Conservation (phyloP, 2,113 vertebrate genomes). For the Chrysemys picta region DNA sequence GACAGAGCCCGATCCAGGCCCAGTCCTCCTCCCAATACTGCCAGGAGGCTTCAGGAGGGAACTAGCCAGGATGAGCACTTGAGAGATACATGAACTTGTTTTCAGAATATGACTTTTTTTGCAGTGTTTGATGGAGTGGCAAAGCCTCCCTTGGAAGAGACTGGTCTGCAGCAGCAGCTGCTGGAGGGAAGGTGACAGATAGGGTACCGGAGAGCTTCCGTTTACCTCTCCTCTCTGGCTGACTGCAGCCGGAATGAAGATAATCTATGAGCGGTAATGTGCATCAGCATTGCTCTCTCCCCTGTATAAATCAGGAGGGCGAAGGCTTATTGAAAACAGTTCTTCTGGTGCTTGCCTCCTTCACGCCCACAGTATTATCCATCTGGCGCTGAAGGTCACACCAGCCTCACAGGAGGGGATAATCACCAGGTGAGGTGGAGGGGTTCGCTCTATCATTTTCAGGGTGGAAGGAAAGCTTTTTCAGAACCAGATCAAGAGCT, state of each 20-base stretch:
- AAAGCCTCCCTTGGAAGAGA: conserved; percentile 39
- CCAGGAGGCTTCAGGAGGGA: neutral
- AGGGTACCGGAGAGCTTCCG: neutral
- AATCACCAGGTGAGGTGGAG: neutral
- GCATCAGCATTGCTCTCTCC: conserved; percentile 22
- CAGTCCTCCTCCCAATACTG: neutral
- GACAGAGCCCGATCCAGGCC: neutral
- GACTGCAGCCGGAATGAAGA: conserved; percentile 57
- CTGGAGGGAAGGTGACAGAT: conserved; percentile 54
- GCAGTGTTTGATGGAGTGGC: conserved; percentile 51
- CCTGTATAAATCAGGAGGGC: conserved; percentile 57
- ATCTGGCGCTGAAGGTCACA: conserved; percentile 69
- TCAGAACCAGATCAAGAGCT: neutral
- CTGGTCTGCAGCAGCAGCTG: neutral
- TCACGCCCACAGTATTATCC: conserved; percentile 29
- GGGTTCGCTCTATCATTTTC: conserved; percentile 26
- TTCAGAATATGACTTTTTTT: conserved; percentile 56
- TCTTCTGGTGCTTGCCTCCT: conserved; percentile 28
- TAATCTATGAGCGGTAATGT: conserved; percentile 61
- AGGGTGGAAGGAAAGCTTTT: neutral
- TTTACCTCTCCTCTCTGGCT: conserved; percentile 45
- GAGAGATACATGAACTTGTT: neutral
- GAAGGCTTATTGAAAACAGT: conserved; percentile 44
- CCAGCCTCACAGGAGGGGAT: conserved; percentile 13
- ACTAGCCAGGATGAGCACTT: neutral